Evolutionary conservation across 2,888 invertebrate species (phyloP).

Genomic region (Clanis bilineata): DNA sequence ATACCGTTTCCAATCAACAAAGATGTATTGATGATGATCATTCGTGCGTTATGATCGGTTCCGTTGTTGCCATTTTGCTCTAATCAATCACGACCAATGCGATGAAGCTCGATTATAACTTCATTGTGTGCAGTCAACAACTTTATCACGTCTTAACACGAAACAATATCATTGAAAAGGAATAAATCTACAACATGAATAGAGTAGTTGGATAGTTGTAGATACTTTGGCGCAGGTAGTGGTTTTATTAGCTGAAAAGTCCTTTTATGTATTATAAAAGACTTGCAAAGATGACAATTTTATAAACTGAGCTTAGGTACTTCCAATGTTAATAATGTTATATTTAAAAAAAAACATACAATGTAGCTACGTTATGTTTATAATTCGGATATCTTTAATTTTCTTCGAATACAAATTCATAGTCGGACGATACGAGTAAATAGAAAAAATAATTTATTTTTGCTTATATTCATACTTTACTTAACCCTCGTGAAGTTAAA

Average conservation of each 20-base stretch:
- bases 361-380: too few species aligned
- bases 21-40: conserved; percentile 26
- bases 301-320: too few species aligned
- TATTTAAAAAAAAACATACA: too few species aligned
- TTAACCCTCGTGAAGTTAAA: too few species aligned
- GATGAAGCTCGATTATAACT: conserved; percentile 1
- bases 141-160: background rate
- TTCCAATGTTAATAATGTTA: too few species aligned
- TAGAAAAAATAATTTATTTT: too few species aligned
- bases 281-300: too few species aligned
- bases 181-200: background rate
- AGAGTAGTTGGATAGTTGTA: background rate
- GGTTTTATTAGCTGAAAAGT: background rate
- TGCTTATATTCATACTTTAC: too few species aligned
- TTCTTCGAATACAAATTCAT: too few species aligned
- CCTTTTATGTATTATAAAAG: background rate
- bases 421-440: too few species aligned
- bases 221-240: background rate
- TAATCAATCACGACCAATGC: conserved; percentile 10
- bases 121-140: background rate
- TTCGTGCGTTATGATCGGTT: conserved; percentile 28
- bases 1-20: conserved; percentile 2
- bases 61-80: conserved; percentile 14
- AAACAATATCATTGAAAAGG: background rate
- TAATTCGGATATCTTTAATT: too few species aligned